Evolutionary conservation across 1,140 invertebrate genomes (phyloP), one percentile per base, ranked within the genome.

Genomic region (Polyergus mexicanus): DNA sequence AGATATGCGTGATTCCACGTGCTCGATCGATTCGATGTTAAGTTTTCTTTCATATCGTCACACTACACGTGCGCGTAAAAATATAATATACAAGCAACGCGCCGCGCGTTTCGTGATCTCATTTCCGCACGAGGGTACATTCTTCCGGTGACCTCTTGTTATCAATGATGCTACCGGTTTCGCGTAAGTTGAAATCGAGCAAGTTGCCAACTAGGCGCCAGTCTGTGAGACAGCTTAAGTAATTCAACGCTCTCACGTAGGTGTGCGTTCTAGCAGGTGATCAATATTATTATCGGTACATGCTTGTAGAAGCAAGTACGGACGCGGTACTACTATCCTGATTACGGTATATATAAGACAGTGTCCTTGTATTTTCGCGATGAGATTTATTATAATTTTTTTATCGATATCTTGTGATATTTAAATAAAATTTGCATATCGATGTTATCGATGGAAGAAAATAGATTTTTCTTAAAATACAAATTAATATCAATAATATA

Each of bases 251-350:
- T 90, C 58, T 78, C 63, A 75, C 86, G 90, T 86, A 86, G 85
- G 86, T 91, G 86, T 80, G 63, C 47, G 66, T 71, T 19, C 13
- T 51, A 51, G 47, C 80, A 81, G 65, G 47, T 47, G 91, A 93
- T 93, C 93, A 87, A 93, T 93, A 93, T 88, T 92, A 88, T 92
- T 91, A 91, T 93, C 86, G 72, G 58, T 83, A 84, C 58, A 85
- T 62, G 47, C 65, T 56, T 13, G 51, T 28, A 41, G 56, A 69
- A 8, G 25, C 47, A 32, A 32, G 32, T 32, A 63, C 41, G 7
- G 13, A 65, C 13, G 32, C 8, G 63, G 5, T 47, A 13, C 5
- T 66, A 22, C n/a, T 35, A 22, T 54, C 25, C 8, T 68, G 10
- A 54, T 38, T 10, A 22, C 16, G 11, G 16, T n/a, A 32, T 32